These are phyloP conservation scores for Enteromius mattozi DNA, from an alignment of 2,797 vertebrate genomes.

Conservation along the genomic window DNA sequence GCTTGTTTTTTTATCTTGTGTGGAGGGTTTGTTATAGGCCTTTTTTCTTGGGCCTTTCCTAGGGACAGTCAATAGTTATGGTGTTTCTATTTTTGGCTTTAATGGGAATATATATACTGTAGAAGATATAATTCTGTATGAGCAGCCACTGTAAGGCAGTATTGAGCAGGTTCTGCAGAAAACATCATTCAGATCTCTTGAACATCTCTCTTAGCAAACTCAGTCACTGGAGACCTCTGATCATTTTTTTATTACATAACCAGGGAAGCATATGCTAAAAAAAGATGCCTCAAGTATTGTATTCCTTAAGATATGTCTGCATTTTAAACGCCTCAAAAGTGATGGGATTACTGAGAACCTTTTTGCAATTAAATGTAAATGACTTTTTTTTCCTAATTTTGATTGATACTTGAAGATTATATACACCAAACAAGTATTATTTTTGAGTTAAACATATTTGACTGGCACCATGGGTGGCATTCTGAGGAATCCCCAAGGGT, in stretches of 20 bases:
- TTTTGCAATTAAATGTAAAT: background rate
- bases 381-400: background rate
- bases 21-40: background rate
- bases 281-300: conserved; percentile 7
- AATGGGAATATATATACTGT: conserved; percentile 24
- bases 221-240: conserved; percentile 25
- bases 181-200: conserved; percentile 1
- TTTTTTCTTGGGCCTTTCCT: background rate
- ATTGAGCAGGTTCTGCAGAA: conserved; percentile 35
- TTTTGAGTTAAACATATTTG: background rate
- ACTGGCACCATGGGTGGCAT: background rate
- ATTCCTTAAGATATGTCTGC: background rate
- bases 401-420: background rate
- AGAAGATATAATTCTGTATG: background rate
- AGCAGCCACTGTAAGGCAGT: conserved; percentile 48
- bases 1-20: background rate
- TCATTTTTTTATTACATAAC: conserved; percentile 36
- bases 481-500: conserved; percentile 7
- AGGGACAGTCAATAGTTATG: background rate
- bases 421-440: conserved; percentile 4
- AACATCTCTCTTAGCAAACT: conserved; percentile 20
- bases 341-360: background rate
- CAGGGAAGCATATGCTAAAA: background rate
- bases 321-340: background rate
- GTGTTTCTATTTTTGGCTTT: conserved; percentile 35